Evolutionary conservation across 2,888 invertebrate species (phyloP), one percentile per base, ranked within the genome.

Genomic region (Therioaphis trifolii): DNA sequence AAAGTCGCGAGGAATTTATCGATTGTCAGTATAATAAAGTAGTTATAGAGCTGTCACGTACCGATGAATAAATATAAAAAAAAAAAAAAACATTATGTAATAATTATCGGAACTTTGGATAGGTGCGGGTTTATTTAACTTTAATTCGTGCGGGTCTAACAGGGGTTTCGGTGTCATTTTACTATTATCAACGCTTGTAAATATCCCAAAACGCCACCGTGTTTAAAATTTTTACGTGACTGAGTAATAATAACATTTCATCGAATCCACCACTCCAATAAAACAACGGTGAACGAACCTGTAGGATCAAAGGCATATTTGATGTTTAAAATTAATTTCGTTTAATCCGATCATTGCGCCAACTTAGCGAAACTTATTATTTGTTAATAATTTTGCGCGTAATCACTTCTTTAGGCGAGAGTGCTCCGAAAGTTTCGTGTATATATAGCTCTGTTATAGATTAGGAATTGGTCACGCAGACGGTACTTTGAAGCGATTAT

Each of bases 251-350:
- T 55, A 58, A 24, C 21, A 21, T 24, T 24, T 24, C 11, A 24
- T 58, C 21, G 24, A 58, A 58, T 58, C 11, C 18, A n/a, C 15
- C 15, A 43, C 43, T 43, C 7, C 46, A 46, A 15, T 12, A 21
- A 24, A 46, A 43, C 12, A 29, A 4, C 52, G 7, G 11, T 7
- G 29, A 14, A 21, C 12, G 11, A 21, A 7, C 24, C 24, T 2
- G 24, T 12, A 55, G 15, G 61, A 75, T 76, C n/a, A 61, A 76
- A 76, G 61, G n/a, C 24, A 46, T 61, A 27, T 43, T n/a, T n/a
- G 21, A 75, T 24, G 43, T 46, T 27, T n/a, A 61, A 61, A 27
- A 61, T 58, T 40, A 24, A 75, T 75, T 58, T 18, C 18, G 40
- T 40, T 35, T 58, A 75, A 75, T 40, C 74, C 21, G 15, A 29